These are phyloP conservation scores for Erebia ligea DNA, from an alignment of 2,888 invertebrate species.

Conservation along the genomic window DNA sequence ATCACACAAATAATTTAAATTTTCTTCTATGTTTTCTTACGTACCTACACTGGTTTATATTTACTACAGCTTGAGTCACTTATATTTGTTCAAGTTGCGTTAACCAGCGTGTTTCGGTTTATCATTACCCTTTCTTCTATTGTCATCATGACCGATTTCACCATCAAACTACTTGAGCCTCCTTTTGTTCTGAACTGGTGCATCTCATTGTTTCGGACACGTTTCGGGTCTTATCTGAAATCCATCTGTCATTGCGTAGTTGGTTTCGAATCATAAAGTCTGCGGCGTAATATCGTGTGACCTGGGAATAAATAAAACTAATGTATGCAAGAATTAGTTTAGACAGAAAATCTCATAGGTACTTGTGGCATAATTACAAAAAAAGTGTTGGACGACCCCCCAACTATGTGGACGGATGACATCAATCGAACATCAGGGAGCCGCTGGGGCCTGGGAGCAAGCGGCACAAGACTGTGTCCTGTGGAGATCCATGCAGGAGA, in stretches of 20 bases:
- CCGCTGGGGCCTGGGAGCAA: no score
- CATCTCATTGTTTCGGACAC: conserved; percentile 27
- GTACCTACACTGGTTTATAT: conserved; percentile 3
- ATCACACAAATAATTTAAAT: background rate
- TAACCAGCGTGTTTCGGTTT: conserved; percentile 23
- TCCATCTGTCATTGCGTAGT: conserved; percentile 25
- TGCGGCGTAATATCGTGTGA: conserved; percentile 6
- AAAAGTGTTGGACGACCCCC: no score
- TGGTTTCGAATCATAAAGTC: conserved; percentile 16
- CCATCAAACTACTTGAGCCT: conserved; percentile 50
- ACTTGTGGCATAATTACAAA: background rate
- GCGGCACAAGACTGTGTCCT: no score
- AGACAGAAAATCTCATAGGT: background rate
- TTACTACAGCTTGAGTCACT: conserved; percentile 56
- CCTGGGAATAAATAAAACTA: no score
- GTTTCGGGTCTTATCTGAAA: conserved; percentile 26
- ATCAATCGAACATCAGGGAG: no score
- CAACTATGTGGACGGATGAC: no score
- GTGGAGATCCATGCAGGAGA: no score
- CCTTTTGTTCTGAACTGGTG: conserved; percentile 39
- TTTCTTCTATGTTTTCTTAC: background rate
- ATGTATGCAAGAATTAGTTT: background rate
- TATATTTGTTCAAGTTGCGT: conserved; percentile 61
- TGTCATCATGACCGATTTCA: conserved; percentile 48
- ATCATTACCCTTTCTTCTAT: conserved; percentile 37